phyloP scores from a whole-genome alignment of 1,140 invertebrate genomes.

The Ceratosolen fusciceps region DNA sequence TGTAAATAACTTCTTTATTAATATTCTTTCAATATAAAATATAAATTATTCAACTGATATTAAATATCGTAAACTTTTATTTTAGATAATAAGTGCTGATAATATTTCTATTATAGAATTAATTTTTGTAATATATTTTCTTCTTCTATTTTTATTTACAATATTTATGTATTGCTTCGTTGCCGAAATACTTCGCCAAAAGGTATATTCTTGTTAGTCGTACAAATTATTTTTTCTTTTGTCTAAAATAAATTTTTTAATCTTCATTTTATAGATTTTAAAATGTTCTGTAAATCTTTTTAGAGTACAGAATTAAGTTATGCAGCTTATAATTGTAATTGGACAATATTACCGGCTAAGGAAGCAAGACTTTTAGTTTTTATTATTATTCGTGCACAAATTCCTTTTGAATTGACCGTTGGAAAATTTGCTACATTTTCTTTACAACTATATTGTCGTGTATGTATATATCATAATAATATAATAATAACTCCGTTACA shows the following conservation, averaged over 20 bases:
- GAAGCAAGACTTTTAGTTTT: conserved; percentile 44
- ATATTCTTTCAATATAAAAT: neutral
- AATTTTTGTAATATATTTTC: conserved; percentile 45
- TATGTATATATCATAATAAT: conserved; percentile 51
- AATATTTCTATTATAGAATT: conserved; percentile 19
- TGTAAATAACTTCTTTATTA: neutral
- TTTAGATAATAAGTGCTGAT: conserved; percentile 35
- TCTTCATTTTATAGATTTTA: neutral
- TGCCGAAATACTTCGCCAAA: conserved; percentile 32
- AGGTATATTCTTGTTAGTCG: conserved; percentile 5
- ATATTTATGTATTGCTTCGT: conserved; percentile 42
- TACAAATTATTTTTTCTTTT: neutral
- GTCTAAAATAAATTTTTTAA: neutral
- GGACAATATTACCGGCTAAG: conserved; percentile 29
- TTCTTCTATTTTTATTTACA: conserved; percentile 46
- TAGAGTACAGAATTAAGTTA: conserved; percentile 45
- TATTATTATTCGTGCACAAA: conserved; percentile 57
- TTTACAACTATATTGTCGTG: conserved; percentile 67
- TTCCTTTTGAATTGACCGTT: conserved; percentile 52
- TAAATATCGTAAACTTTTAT: neutral
- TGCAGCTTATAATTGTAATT: conserved; percentile 42
- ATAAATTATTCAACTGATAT: neutral
- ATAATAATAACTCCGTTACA: neutral
- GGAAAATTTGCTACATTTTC: conserved; percentile 47
- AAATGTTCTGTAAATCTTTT: neutral